Conservation (phyloP, 2,113 vertebrate species). For the Falcunculus frontatus region DNA sequence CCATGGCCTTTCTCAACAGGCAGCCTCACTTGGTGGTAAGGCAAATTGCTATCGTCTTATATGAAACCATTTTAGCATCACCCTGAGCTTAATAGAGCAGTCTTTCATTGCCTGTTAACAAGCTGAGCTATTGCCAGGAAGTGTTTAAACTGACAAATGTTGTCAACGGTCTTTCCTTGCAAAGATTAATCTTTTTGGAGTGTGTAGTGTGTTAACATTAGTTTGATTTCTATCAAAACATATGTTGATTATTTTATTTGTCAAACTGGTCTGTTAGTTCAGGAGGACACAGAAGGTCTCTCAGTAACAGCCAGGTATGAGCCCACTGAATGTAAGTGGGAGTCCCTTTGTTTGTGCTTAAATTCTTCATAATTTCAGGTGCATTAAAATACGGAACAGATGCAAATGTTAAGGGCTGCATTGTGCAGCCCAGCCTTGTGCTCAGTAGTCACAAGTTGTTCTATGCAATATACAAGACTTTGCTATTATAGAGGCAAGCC, state of each 20-base stretch:
- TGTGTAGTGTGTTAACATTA: slow-evolving; percentile 12
- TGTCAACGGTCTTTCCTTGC: slow-evolving; percentile 10
- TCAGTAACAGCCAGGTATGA: background rate
- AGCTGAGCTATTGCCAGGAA: slow-evolving; percentile 55
- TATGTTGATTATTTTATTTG: background rate
- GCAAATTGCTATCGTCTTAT: slow-evolving; percentile 57
- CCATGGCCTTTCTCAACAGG: slow-evolving; percentile 69
- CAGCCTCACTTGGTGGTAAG: slow-evolving; percentile 66
- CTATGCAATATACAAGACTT: background rate
- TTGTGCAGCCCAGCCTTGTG: background rate
- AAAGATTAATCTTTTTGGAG: background rate
- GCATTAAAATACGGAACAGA: background rate
- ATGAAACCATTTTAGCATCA: slow-evolving; percentile 49
- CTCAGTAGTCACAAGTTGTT: background rate
- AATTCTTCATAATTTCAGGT: background rate
- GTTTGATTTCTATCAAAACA: slow-evolving; percentile 39
- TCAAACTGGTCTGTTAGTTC: background rate
- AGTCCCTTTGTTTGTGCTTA: background rate
- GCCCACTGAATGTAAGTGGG: background rate
- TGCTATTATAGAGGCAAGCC: background rate
- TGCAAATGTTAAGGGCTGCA: fast-evolving
- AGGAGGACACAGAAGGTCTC: background rate
- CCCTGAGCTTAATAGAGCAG: slow-evolving; percentile 55
- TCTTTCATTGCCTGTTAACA: slow-evolving; percentile 71
- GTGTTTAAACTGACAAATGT: slow-evolving; percentile 55